Base-by-base conservation (phyloP, 1,140 invertebrate genomes). In the Saxidomus purpurata region DNA sequence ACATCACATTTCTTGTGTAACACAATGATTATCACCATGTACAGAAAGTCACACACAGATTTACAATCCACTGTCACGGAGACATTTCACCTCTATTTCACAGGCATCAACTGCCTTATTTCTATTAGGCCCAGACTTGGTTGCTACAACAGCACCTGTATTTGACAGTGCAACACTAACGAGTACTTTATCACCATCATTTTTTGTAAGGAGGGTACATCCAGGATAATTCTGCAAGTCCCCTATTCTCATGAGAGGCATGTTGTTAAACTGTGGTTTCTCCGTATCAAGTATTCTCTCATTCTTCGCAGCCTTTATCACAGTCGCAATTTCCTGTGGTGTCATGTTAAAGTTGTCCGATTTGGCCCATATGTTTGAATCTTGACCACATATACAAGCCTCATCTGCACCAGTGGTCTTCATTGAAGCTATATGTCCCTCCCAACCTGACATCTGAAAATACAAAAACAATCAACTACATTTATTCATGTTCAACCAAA, bases 401-500 rank as follows among this genome's bases (percentile, higher is more conserved):
- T 59, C 31, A 38, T 63, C 79, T 4, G 79, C 55, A 6, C 79
- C 79, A 36, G 1, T 22, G 1, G 49, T 13, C 22, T 49, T 59
- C 52, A 81, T 34, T 38, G 11, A 9, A 1, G 59, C 8, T 22
- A 81, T 40, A 40, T 81, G 79, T 36, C n/a, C 36, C 9, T 81
- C 49, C 79, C 79, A 81, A 69, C n/a, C n/a, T 28, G 79, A 34
- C 79, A 81, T 81, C 79, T 81, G 79, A 61, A 81, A 81, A 28
- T 1, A 81, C 4, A 49, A 31, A 34, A 55, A 71, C 13, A 34
- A n/a, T n/a, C n/a, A n/a, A n/a, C n/a, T n/a, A n/a, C n/a, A n/a
- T n/a, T n/a, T n/a, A n/a, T n/a, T n/a, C n/a, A n/a, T n/a, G n/a
- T n/a, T n/a, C n/a, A n/a, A n/a, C n/a, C n/a, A n/a, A n/a, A n/a